These are phyloP conservation scores for Gyrodactylus salaris DNA, from an alignment of 1,140 invertebrate species.

Conservation along the genomic window DNA sequence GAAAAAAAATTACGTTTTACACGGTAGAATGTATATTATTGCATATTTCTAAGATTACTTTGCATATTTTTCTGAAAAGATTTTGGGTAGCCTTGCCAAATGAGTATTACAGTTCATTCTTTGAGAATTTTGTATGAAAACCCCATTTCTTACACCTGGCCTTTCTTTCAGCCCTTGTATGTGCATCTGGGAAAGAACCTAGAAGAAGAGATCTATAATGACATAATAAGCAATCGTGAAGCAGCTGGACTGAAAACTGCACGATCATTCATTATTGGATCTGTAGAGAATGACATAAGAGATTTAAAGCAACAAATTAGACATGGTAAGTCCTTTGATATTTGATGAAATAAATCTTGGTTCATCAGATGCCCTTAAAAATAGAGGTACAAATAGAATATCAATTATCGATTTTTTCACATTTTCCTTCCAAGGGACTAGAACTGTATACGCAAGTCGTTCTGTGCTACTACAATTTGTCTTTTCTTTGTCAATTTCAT, in stretches of 20 bases:
- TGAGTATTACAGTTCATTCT: too few species aligned
- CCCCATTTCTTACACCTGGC: neutral
- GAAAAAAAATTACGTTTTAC: too few species aligned
- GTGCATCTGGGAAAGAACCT: neutral
- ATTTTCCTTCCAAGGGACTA: neutral
- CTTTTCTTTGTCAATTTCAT: neutral
- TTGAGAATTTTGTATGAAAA: neutral
- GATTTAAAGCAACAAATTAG: neutral
- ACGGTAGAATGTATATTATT: too few species aligned
- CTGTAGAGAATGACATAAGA: neutral
- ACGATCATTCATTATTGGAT: neutral
- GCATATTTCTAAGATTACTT: too few species aligned
- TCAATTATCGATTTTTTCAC: neutral
- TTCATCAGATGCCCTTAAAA: too few species aligned
- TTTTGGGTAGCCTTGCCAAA: too few species aligned
- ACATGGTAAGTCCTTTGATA: neutral
- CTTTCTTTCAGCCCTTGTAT: neutral
- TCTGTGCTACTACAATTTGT: too few species aligned
- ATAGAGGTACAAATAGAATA: neutral
- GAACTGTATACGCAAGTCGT: neutral
- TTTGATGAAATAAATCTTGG: neutral
- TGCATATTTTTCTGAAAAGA: too few species aligned
- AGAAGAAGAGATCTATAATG: neutral
- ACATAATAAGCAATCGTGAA: neutral
- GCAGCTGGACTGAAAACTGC: neutral